phyloP scores from a whole-genome alignment of 2,888 invertebrate genomes.

The Amphipoea oculea region DNA sequence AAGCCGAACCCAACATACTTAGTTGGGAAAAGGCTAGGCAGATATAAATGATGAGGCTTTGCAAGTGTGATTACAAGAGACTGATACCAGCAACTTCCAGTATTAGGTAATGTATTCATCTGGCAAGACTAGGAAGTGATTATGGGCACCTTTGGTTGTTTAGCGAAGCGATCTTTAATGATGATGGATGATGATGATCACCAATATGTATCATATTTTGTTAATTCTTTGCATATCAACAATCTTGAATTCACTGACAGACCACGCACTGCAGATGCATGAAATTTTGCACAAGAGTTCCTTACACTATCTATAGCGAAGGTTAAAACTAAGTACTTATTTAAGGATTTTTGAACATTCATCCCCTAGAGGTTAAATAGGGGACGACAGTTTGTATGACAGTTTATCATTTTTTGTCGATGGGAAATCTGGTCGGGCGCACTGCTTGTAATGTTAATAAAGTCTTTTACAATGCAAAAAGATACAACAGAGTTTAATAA shows the following conservation, averaged over 20 bases:
- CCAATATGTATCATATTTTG: not conserved
- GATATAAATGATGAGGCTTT: not conserved
- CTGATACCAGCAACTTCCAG: not conserved
- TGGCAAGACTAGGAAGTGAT: not conserved
- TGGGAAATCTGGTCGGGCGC: not conserved
- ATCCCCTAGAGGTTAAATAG: not conserved
- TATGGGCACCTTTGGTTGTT: no score
- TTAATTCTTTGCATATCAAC: not conserved
- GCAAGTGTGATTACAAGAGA: not conserved
- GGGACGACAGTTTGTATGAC: not conserved
- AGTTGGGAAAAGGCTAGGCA: not conserved
- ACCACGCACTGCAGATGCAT: not conserved
- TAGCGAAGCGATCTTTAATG: not conserved
- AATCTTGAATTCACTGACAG: not conserved
- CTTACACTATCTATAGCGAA: not conserved
- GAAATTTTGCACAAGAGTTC: not conserved
- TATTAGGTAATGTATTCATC: not conserved
- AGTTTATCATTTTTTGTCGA: not conserved
- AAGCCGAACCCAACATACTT: not conserved
- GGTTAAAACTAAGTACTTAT: not conserved
- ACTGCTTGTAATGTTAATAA: not conserved
- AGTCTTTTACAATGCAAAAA: conserved; percentile 1
- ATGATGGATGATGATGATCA: not conserved
- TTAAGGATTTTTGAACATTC: not conserved
- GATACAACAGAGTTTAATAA: not conserved